A percentile compares a stretch with the other conserved stretches of the same genome.
phyloP scores from a whole-genome alignment of 1,140 invertebrate species.

The Drosophila biarmipes region DNA sequence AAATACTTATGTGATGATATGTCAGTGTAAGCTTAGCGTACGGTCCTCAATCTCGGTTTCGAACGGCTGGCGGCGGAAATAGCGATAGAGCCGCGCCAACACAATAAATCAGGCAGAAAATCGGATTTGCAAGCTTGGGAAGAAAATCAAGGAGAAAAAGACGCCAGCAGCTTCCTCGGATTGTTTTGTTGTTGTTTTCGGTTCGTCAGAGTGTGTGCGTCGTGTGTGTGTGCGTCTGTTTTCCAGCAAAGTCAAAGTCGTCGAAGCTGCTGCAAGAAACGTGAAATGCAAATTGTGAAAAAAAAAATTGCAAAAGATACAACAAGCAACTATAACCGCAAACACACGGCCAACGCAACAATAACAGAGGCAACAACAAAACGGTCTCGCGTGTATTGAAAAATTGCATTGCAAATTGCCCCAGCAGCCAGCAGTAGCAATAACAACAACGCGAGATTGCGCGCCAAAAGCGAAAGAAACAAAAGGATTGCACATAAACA shows the following conservation, averaged over 20 bases:
- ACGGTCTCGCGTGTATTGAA: conserved; percentile 64
- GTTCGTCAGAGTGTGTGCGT: conserved; percentile 13
- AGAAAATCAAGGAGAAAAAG: conserved; percentile 15
- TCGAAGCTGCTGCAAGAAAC: conserved; percentile 55
- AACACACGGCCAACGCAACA: conserved; percentile 29
- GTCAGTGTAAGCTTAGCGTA: not conserved
- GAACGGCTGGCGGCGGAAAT: conserved; percentile 2
- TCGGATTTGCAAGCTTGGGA: conserved; percentile 38
- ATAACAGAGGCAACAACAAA: conserved; percentile 46
- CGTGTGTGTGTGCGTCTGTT: conserved; percentile 4
- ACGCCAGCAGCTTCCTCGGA: conserved; percentile 47
- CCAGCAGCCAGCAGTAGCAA: conserved; percentile 23
- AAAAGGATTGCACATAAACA: conserved; percentile 72
- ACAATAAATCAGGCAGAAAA: conserved; percentile 45
- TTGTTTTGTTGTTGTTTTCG: conserved; percentile 49
- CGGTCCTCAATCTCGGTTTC: not conserved
- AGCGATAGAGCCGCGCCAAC: not conserved
- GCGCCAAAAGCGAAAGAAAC: conserved; percentile 69
- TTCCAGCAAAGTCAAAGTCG: conserved; percentile 53
- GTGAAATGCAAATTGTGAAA: conserved; percentile 75
- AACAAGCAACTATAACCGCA: conserved; percentile 43
- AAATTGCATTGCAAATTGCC: conserved; percentile 42
- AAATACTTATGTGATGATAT: conserved; percentile 4
- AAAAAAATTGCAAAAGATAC: conserved; percentile 27
- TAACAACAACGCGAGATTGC: conserved; percentile 59